These are phyloP conservation scores for Microcebus murinus DNA, from an alignment of 2,113 vertebrate genomes.

Conservation along the genomic window DNA sequence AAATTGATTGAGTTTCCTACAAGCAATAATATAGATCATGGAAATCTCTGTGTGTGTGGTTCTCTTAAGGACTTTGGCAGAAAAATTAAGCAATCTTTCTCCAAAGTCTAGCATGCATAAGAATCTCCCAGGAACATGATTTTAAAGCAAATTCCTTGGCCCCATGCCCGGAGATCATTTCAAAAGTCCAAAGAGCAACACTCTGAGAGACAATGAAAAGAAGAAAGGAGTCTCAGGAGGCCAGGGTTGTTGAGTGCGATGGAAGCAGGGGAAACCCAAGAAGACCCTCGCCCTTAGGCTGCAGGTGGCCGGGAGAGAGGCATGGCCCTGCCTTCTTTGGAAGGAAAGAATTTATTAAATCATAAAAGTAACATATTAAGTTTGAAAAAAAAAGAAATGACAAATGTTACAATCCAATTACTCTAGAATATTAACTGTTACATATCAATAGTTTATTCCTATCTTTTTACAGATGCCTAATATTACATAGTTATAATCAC, in stretches of 20 bases:
- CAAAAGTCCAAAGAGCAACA: neutral
- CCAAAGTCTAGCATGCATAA: neutral
- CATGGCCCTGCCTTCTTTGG: neutral
- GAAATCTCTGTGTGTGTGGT: neutral
- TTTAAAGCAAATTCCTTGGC: neutral
- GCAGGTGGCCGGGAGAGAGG: neutral
- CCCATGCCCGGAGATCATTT: neutral
- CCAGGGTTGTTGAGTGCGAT: neutral
- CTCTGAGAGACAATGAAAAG: neutral
- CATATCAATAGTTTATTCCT: neutral
- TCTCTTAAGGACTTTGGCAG: neutral
- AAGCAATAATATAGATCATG: neutral
- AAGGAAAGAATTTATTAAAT: neutral
- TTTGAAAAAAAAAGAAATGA: neutral
- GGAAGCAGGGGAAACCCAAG: neutral
- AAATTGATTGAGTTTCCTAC: neutral
- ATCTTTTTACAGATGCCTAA: neutral
- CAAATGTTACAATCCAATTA: neutral
- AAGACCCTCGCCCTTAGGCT: no score
- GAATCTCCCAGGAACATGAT: neutral
- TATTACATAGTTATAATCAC: neutral
- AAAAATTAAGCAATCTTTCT: neutral
- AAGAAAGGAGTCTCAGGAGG: neutral
- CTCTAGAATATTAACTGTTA: neutral
- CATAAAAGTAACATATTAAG: neutral